These are phyloP conservation scores for Thymelicus acteon DNA, from an alignment of 2,888 invertebrate species.

Conservation along the genomic window DNA sequence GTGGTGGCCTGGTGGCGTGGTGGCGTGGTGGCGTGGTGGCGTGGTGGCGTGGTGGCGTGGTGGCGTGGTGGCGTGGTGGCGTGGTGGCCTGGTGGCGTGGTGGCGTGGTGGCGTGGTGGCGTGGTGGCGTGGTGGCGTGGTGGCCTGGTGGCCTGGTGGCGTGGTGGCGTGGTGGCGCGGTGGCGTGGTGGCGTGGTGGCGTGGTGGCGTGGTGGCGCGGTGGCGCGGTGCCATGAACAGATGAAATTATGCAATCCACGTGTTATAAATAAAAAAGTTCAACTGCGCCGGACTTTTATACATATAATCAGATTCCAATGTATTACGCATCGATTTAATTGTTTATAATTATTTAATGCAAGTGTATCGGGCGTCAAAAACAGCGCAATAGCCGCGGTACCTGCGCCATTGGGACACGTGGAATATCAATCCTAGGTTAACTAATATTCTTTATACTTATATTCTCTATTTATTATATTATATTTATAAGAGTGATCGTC, in stretches of 20 bases:
- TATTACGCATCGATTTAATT: constrained; percentile 27
- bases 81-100: too few relatives aligned
- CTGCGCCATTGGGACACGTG: constrained; percentile 24
- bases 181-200: neutral
- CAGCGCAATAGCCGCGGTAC: constrained; percentile 19
- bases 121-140: neutral
- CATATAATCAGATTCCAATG: constrained; percentile 10
- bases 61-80: neutral
- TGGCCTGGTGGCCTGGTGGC: too few relatives aligned
- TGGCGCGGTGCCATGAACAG: neutral
- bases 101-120: neutral
- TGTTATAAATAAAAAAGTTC: constrained; percentile 16
- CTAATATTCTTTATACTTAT: too few relatives aligned
- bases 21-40: neutral
- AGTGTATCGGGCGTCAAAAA: constrained; percentile 28
- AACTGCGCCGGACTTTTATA: constrained; percentile 34
- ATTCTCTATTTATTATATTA: too few relatives aligned
- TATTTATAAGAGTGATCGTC: too few relatives aligned
- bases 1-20: neutral
- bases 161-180: neutral
- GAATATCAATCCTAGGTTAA: neutral
- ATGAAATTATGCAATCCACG: constrained; percentile 17
- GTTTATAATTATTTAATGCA: constrained; percentile 18
- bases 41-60: neutral
- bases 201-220: neutral